These are phyloP conservation scores for Agrilus cyanescens DNA, from an alignment of 2,888 invertebrate genomes.

Conservation along the genomic window DNA sequence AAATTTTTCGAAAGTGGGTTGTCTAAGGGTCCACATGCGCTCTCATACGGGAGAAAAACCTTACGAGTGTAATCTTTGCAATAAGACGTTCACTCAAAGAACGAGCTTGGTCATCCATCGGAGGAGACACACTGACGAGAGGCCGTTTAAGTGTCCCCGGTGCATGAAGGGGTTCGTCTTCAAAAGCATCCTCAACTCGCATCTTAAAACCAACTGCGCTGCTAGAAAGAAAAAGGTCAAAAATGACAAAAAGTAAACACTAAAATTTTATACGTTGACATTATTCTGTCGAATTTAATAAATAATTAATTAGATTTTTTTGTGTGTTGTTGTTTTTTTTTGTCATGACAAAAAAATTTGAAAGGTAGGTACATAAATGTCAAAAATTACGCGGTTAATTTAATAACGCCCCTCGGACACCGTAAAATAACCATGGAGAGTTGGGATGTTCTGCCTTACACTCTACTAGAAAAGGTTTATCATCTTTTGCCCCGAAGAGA, in stretches of 20 bases:
- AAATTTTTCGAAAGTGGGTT: conserved; percentile 35
- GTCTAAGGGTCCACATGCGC: conserved; percentile 38
- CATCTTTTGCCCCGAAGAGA: conserved; percentile 25
- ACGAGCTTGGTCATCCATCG: conserved; percentile 25
- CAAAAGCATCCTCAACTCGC: conserved; percentile 43
- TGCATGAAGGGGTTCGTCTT: conserved; percentile 28
- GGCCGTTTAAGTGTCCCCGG: conserved; percentile 20
- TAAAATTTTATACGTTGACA: too few species aligned
- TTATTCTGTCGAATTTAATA: too few species aligned
- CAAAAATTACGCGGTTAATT: too few species aligned
- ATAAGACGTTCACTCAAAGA: conserved; percentile 21
- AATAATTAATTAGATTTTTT: too few species aligned
- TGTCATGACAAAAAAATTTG: conserved; percentile 35
- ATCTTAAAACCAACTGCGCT: conserved; percentile 38
- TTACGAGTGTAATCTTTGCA: conserved; percentile 18
- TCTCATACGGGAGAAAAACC: conserved; percentile 33
- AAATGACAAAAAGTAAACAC: too few species aligned
- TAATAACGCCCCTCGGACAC: too few species aligned
- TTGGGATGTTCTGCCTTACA: conserved; percentile 24
- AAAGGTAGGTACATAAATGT: conserved; percentile 11
- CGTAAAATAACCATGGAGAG: conserved; percentile 3
- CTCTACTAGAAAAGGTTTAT: conserved; percentile 25
- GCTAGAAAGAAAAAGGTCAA: conserved; percentile 27
- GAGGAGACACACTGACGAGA: conserved; percentile 21
- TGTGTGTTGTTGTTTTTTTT: too few species aligned